Percentiles rank a stretch among this genome's conserved stretches.
These are phyloP conservation scores for Nineta flava DNA, from an alignment of 2,888 invertebrate species.

Conservation along the genomic window DNA sequence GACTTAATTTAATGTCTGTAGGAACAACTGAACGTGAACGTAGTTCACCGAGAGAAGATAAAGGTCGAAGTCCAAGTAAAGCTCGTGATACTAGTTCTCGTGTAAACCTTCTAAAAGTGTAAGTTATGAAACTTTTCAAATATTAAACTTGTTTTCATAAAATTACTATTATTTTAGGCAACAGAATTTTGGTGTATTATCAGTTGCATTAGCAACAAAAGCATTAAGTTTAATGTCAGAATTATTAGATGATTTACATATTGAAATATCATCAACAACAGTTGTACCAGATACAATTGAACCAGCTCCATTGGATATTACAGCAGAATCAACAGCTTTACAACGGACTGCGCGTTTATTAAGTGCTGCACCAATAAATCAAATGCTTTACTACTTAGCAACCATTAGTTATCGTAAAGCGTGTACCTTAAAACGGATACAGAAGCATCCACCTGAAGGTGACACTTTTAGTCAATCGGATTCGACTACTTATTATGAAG, in stretches of 20 bases:
- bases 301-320: constrained; percentile 46
- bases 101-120: constrained; percentile 55
- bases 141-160: not conserved
- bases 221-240: constrained; percentile 62
- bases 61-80: constrained; percentile 42
- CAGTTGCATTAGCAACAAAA: constrained; percentile 75
- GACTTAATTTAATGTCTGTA: constrained; percentile 24
- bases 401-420: constrained; percentile 85
- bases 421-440: constrained; percentile 64
- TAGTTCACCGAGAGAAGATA: constrained; percentile 31
- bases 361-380: constrained; percentile 55
- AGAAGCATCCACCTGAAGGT: constrained; percentile 69
- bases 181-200: constrained; percentile 78
- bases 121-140: constrained; percentile 17
- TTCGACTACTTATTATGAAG: constrained; percentile 92
- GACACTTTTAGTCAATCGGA: constrained; percentile 78
- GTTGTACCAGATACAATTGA: constrained; percentile 25
- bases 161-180: constrained; percentile 33
- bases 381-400: constrained; percentile 74
- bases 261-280: constrained; percentile 42
- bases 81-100: constrained; percentile 37
- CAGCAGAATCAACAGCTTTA: constrained; percentile 47
- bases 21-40: constrained; percentile 28
- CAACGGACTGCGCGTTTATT: constrained; percentile 55
- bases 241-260: constrained; percentile 58